phyloP scores from a whole-genome alignment of 2,888 invertebrate species.

The Acrocyrtus sp. region DNA sequence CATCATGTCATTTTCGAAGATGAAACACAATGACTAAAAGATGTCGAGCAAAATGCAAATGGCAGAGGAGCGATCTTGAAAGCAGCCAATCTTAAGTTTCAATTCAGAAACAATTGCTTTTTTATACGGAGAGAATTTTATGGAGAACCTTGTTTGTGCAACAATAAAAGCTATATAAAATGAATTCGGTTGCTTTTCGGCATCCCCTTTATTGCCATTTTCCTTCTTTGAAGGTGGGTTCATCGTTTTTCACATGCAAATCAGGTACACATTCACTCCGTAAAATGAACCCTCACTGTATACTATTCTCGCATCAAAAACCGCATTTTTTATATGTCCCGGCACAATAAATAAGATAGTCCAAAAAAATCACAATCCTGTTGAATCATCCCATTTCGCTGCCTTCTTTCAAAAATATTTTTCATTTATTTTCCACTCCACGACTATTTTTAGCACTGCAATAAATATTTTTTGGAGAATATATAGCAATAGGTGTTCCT shows the following conservation, averaged over 20 bases:
- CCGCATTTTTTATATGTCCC: neutral
- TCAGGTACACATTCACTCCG: neutral
- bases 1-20: no score
- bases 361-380: no score
- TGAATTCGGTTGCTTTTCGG: neutral
- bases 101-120: neutral
- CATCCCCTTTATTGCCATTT: neutral
- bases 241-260: neutral
- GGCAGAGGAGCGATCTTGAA: neutral
- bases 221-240: neutral
- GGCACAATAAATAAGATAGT: neutral
- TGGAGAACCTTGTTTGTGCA: slow-evolving; percentile 2
- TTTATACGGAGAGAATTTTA: neutral
- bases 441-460: neutral
- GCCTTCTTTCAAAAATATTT: no score
- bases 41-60: no score
- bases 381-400: no score
- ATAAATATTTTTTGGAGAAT: neutral
- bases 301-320: neutral
- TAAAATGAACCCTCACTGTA: slow-evolving; percentile 1
- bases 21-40: no score
- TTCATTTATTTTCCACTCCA: neutral
- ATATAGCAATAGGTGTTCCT: no score
- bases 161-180: neutral
- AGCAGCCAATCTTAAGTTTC: neutral